phyloP scores from a whole-genome alignment of 2,113 vertebrate species.

The Vombatus ursinus region DNA sequence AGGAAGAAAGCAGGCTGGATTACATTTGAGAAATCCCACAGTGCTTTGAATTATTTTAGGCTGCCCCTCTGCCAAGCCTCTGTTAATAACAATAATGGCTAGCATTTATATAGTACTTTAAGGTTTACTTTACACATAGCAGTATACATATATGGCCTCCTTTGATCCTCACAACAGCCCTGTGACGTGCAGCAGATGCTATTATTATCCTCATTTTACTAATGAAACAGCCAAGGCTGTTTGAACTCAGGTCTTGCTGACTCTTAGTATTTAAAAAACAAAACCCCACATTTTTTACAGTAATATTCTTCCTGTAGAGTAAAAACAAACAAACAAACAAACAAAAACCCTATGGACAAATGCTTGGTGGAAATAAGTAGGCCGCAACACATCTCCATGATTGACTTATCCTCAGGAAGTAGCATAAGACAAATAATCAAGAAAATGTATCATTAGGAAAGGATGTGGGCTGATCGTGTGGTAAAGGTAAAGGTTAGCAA shows the following conservation, averaged over 20 bases:
- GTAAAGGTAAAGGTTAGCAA: neutral
- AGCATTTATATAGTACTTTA: neutral
- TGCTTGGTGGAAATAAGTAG: neutral
- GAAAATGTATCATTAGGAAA: neutral
- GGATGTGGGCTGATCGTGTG: neutral
- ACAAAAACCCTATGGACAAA: neutral
- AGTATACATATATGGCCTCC: neutral
- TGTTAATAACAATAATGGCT: neutral
- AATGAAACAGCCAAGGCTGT: neutral
- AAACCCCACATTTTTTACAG: neutral
- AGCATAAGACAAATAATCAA: neutral
- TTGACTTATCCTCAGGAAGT: neutral
- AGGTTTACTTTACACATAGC: neutral
- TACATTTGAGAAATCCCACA: neutral
- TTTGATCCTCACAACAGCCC: neutral
- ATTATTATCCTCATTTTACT: neutral
- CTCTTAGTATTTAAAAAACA: neutral
- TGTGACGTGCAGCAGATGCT: neutral
- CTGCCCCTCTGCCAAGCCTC: neutral
- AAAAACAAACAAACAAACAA: too few species aligned
- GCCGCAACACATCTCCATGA: neutral
- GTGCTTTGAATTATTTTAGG: neutral
- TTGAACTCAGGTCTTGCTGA: neutral
- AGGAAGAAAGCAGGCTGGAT: neutral
- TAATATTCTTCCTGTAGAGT: neutral